phyloP scores from a whole-genome alignment of 2,797 vertebrate genomes.

The Myotis pilosus region DNA sequence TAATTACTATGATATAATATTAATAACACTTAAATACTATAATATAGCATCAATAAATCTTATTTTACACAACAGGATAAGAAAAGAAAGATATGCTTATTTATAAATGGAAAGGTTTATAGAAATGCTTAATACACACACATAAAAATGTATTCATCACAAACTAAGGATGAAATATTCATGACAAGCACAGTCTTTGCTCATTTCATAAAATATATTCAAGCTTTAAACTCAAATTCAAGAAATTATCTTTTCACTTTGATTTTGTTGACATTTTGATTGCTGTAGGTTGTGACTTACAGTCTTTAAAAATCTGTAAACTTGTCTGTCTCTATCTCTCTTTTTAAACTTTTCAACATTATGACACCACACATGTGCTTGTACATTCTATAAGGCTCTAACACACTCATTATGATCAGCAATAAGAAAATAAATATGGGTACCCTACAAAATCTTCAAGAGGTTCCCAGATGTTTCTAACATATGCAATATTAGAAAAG shows the following conservation, averaged over 20 bases:
- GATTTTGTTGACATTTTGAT: neutral
- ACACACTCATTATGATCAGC: neutral
- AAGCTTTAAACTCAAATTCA: neutral
- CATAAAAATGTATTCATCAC: neutral
- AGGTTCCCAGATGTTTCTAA: conserved; percentile 10
- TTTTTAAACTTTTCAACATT: neutral
- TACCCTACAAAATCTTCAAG: neutral
- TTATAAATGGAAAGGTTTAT: neutral
- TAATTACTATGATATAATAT: neutral
- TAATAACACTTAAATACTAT: neutral
- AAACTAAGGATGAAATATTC: neutral
- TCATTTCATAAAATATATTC: conserved; percentile 26
- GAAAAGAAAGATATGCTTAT: neutral
- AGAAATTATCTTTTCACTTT: neutral
- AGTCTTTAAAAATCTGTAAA: neutral
- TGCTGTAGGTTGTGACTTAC: neutral
- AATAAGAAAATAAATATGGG: conserved; percentile 15
- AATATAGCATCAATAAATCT: neutral
- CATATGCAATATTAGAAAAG: neutral
- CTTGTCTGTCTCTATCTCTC: neutral
- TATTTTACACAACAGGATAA: neutral
- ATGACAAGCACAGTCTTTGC: neutral
- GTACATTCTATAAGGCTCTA: neutral
- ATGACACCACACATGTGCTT: neutral
- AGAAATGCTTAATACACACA: neutral